A percentile compares a stretch with the other conserved stretches of the same genome.
Conservation (phyloP, 92 coral and sea anemone species). For the Metridium senile region DNA sequence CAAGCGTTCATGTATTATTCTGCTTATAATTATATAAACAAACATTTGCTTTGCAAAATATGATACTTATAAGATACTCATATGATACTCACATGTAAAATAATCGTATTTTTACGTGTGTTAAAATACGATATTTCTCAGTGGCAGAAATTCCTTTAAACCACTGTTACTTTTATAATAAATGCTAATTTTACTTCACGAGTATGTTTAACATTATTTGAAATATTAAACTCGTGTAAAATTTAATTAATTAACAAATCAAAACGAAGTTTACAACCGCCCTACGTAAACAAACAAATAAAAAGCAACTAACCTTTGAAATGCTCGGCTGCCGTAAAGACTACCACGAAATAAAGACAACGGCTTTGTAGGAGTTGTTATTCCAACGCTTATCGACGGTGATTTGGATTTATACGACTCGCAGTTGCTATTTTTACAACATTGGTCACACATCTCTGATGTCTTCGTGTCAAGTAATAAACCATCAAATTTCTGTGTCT, state of each 20-base stretch:
- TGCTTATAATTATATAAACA: too few species aligned
- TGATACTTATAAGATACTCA: too few species aligned
- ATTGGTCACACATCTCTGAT: constrained; percentile 14
- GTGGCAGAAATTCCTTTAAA: too few species aligned
- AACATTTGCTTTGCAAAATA: too few species aligned
- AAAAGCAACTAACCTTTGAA: neutral
- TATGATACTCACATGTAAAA: too few species aligned
- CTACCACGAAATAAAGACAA: neutral
- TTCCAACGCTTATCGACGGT: constrained; percentile 15
- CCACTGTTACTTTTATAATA: too few species aligned
- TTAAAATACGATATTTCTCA: too few species aligned
- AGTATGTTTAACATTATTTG: too few species aligned
- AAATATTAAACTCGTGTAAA: too few species aligned
- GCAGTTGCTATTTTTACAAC: constrained; percentile 16
- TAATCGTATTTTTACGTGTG: too few species aligned
- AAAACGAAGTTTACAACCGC: neutral
- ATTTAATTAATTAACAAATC: neutral
- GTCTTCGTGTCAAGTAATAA: neutral
- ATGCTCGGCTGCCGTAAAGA: neutral
- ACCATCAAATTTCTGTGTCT: constrained; percentile 37
- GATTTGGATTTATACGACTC: neutral
- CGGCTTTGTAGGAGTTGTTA: constrained; percentile 46
- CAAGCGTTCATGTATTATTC: too few species aligned
- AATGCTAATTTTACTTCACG: too few species aligned
- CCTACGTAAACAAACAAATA: neutral